Evolutionary conservation across 2,888 invertebrate species (phyloP).

Genomic region (Drosophila ustulata): DNA sequence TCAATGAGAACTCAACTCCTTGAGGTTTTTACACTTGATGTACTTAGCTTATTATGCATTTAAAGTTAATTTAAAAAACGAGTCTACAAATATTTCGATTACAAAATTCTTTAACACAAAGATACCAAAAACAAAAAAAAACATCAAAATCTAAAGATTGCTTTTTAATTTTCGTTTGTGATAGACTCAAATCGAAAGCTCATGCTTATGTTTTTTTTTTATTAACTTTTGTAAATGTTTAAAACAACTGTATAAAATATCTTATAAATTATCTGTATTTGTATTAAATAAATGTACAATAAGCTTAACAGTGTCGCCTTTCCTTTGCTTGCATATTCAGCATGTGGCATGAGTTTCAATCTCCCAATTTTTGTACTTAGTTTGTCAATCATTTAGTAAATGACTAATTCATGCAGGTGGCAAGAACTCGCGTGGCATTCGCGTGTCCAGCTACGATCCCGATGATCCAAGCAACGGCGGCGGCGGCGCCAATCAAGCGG

Average conservation of each 20-base stretch:
- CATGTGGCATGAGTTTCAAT: conserved; percentile 56
- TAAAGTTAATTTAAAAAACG: conserved; percentile 28
- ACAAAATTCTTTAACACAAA: conserved; percentile 63
- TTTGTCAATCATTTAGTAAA: conserved; percentile 41
- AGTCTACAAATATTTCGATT: conserved; percentile 34
- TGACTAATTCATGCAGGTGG: conserved; percentile 85
- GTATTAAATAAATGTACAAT: conserved; percentile 72
- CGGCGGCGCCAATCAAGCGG: conserved; percentile 40
- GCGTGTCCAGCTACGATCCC: conserved; percentile 89
- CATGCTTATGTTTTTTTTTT: conserved; percentile 53
- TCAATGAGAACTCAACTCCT: conserved; percentile 13
- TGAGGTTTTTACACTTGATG: conserved; percentile 16
- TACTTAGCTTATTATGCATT: conserved; percentile 57
- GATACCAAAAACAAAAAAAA: conserved; percentile 57
- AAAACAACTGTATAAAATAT: conserved; percentile 71
- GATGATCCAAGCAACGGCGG: conserved; percentile 87
- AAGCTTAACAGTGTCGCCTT: conserved; percentile 63
- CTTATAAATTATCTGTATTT: conserved; percentile 56
- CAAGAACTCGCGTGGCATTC: conserved; percentile 88
- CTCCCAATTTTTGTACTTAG: conserved; percentile 1
- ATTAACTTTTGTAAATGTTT: conserved; percentile 71
- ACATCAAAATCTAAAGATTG: conserved; percentile 20
- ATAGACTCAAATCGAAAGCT: conserved; percentile 62
- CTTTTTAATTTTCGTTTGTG: conserved; percentile 64
- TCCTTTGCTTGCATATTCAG: conserved; percentile 48